Evolutionary conservation across 2,797 vertebrate genomes (phyloP).

Genomic region (Hirundo rustica): DNA sequence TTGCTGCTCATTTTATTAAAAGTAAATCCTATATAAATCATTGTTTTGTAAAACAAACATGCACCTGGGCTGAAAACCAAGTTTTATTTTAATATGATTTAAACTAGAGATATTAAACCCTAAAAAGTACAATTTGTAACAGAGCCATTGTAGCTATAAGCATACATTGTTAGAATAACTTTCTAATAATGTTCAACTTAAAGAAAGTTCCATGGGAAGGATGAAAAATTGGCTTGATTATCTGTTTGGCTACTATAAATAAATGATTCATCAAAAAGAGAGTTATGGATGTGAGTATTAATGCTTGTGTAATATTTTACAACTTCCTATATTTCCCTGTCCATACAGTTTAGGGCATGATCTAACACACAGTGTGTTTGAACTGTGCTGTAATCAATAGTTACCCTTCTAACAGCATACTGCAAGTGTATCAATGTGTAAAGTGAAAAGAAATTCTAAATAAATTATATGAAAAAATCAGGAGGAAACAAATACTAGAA

Average conservation of each 20-base stretch:
- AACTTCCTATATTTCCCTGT: neutral
- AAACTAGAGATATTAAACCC: neutral
- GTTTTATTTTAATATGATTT: conserved; percentile 25
- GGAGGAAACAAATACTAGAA: neutral
- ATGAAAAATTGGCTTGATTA: neutral
- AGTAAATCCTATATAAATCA: conserved; percentile 16
- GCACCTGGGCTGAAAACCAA: conserved; percentile 21
- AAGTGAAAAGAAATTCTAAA: neutral
- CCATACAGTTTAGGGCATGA: neutral
- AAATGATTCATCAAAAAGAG: neutral
- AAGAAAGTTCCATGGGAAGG: neutral
- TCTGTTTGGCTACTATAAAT: neutral
- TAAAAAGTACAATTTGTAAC: conserved; percentile 11
- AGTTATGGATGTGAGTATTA: neutral
- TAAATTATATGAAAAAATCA: neutral
- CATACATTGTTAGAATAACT: neutral
- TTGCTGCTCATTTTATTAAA: conserved; percentile 4
- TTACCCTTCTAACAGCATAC: neutral
- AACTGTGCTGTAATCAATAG: neutral
- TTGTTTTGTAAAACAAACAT: neutral
- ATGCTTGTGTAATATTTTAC: neutral
- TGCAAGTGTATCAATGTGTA: neutral
- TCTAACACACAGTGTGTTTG: neutral
- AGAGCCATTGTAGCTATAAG: neutral
- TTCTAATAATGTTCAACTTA: neutral